Evolutionary conservation across 2,797 vertebrate species (phyloP).

Genomic region (Anguilla marmorata): DNA sequence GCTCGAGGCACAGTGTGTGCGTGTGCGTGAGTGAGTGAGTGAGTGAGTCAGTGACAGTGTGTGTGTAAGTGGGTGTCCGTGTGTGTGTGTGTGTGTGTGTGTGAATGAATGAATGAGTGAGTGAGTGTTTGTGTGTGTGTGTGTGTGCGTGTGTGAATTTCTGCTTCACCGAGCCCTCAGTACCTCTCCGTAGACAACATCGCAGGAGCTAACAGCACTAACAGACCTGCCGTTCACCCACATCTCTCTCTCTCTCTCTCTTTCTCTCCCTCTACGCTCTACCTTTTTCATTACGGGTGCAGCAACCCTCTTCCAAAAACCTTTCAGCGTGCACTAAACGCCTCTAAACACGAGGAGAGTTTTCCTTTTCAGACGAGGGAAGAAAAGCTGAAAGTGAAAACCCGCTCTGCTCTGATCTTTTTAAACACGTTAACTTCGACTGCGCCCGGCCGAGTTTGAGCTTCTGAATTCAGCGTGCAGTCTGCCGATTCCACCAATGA

Average conservation of each 20-base stretch:
- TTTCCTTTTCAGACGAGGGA: not conserved
- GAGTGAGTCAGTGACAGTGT: not conserved
- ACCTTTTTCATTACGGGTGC: not conserved
- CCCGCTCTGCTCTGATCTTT: not conserved
- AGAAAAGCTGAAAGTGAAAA: not conserved
- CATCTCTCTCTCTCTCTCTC: slow-evolving; percentile 35
- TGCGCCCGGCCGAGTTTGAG: not conserved
- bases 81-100: slow-evolving; percentile 26
- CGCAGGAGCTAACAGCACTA: slow-evolving; percentile 84
- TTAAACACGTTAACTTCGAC: not conserved
- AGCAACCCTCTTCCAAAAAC: not conserved
- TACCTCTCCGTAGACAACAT: slow-evolving; percentile 92
- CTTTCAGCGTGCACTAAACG: not conserved
- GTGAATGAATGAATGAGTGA: not conserved
- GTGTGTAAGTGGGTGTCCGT: slow-evolving; percentile 25
- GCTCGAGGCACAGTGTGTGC: not conserved
- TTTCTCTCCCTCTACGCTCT: not conserved
- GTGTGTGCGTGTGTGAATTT: slow-evolving; percentile 25
- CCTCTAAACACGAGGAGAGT: not conserved
- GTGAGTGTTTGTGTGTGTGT: slow-evolving; percentile 20
- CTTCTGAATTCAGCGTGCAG: not conserved
- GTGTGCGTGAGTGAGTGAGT: slow-evolving; percentile 26
- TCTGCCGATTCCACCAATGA: not conserved
- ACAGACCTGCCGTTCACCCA: slow-evolving; percentile 65
- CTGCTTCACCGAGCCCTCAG: slow-evolving; percentile 64